Evolutionary conservation across 2,113 vertebrate species (phyloP), one percentile per base, ranked within the genome.

Genomic region (Cololabis saira): DNA sequence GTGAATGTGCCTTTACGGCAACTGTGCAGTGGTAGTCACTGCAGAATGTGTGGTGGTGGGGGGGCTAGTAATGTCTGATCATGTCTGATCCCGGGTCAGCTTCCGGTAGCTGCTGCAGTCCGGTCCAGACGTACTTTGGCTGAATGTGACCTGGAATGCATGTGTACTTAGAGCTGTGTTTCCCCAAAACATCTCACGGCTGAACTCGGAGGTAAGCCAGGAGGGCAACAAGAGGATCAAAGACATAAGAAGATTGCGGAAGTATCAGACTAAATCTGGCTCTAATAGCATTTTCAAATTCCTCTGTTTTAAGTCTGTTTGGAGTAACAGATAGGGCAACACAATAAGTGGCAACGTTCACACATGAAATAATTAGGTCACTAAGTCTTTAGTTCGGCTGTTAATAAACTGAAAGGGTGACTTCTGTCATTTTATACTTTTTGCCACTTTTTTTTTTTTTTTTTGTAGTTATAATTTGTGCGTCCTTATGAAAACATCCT

Each of bases 121-220:
- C 10, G 33, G n/a, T n/a, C n/a, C 60, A 45, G 63, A 52, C 37
- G 24, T 9, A 70, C 53, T 67, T 50, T 17, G 48, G 47, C 61
- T 65, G 33, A 42, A 11, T 57, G 42, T 14, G 44, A 56, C 37
- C 54, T 45, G 60, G 65, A 74, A 74, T 81, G 71, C 67, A 30
- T 66, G 19, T 22, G 51, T 19, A 54, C 65, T 57, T 43, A 64
- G 53, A 71, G 48, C 33, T 9, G 30, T 68, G 57, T 78, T 84
- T 68, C 40, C 75, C 42, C 48, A 72, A 74, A 82, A 82, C 70
- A 76, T 70, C 65, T 70, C 45, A 30, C 55, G 22, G 0, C 40
- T 67, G 56, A 74, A 64, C 55, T 67, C 47, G 18, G 19, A 2
- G 44, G 67, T 74, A 48, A 82, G 50, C 64, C 63, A 24, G 60